Conservation (phyloP, 2,797 vertebrate genomes). For the Typhlichthys subterraneus region DNA sequence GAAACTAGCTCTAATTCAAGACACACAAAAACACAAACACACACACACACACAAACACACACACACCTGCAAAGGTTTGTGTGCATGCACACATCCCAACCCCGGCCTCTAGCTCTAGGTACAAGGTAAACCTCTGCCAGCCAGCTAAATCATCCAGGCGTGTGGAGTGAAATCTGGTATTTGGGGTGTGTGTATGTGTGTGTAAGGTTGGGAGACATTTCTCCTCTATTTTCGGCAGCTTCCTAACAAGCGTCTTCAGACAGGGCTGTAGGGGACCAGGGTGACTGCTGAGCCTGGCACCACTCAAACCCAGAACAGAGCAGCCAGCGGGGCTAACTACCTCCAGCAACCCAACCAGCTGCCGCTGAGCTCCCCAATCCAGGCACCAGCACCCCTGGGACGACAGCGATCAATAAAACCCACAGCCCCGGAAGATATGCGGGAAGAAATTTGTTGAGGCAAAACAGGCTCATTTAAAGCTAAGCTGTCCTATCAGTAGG, state of each 20-base stretch:
- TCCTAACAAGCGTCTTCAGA: constrained; percentile 82
- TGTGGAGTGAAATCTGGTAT: constrained; percentile 51
- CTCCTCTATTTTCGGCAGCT: constrained; percentile 79
- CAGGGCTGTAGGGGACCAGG: constrained; percentile 69
- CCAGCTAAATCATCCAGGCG: constrained; percentile 59
- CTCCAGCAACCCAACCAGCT: constrained; percentile 74
- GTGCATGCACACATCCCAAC: constrained; percentile 27
- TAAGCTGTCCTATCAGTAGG: constrained; percentile 72
- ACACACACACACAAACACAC: background rate
- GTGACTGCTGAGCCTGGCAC: constrained; percentile 75
- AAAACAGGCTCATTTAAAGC: constrained; percentile 75
- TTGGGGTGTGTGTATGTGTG: constrained; percentile 4
- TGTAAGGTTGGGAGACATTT: constrained; percentile 68
- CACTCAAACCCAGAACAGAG: constrained; percentile 69
- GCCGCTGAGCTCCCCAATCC: constrained; percentile 60
- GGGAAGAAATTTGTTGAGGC: constrained; percentile 71
- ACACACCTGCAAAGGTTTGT: background rate
- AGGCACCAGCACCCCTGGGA: constrained; percentile 67
- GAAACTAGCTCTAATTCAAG: constrained; percentile 31
- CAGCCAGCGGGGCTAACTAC: constrained; percentile 74
- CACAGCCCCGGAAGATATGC: constrained; percentile 67
- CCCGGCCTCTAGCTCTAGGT: constrained; percentile 43
- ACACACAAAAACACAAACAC: background rate
- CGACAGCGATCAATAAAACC: constrained; percentile 71
- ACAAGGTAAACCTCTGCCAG: constrained; percentile 58